A percentile compares a stretch with the other conserved stretches of the same genome.
Conservation (phyloP, 1,140 invertebrate species). For the Bombus superbus region DNA sequence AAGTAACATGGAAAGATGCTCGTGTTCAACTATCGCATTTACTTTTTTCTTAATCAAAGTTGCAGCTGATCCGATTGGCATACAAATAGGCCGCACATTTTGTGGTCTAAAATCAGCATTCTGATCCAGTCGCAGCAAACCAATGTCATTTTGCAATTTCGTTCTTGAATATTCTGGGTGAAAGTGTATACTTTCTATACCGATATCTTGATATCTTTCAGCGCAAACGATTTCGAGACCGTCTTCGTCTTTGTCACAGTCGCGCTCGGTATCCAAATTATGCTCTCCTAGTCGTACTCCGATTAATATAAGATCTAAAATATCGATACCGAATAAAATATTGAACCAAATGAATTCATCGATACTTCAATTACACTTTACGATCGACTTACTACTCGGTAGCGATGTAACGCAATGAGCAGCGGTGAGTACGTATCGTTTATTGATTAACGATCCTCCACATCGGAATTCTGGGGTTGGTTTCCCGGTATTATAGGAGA, state of each 20-base stretch:
- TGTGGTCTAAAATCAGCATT: conserved; percentile 82
- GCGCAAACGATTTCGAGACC: conserved; percentile 81
- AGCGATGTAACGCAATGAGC: conserved; percentile 86
- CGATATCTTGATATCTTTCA: conserved; percentile 84
- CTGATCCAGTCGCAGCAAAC: conserved; percentile 83
- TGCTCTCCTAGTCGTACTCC: conserved; percentile 87
- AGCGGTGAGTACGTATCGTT: conserved; percentile 87
- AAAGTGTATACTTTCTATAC: conserved; percentile 82
- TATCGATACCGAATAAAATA: neutral
- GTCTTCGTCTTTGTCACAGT: conserved; percentile 83
- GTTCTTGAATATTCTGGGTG: conserved; percentile 83
- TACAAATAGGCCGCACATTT: conserved; percentile 84
- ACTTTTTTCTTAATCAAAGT: conserved; percentile 63
- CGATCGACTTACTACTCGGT: conserved; percentile 61
- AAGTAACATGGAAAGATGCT: neutral
- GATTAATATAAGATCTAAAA: conserved; percentile 71
- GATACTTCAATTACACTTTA: neutral
- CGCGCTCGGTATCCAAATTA: conserved; percentile 82
- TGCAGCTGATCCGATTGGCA: conserved; percentile 81
- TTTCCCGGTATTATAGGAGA: conserved; percentile 82
- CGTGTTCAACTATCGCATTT: neutral
- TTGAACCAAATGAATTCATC: neutral
- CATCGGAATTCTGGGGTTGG: conserved; percentile 83
- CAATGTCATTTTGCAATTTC: conserved; percentile 85
- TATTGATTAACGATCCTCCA: conserved; percentile 86